Base-by-base conservation (phyloP, 2,888 invertebrate genomes). In the Eilema caniola region DNA sequence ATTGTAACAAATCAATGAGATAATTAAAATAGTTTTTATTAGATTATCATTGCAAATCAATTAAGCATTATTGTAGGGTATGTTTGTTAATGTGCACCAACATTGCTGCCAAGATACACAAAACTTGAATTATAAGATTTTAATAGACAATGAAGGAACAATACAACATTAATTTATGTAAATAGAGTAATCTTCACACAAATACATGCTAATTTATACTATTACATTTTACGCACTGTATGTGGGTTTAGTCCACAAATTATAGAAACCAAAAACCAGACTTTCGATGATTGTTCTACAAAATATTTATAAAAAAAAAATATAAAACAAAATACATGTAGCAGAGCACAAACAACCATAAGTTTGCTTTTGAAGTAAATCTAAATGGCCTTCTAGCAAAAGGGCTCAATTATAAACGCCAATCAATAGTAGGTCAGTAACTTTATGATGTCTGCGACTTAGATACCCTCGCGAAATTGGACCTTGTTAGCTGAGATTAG, bases 401-500 rank as follows among this genome's bases (percentile, higher is more conserved):
- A 82, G 76, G 82, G 75, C 76, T 80, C 33, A 37, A 64, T 72
- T 75, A 76, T 82, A 78, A 77, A 75, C 69, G 66, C 70, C 72
- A 64, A 81, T 81, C 75, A 78, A 81, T 82, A 81, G 83, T 83
- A 83, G 82, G 82, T 81, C 80, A 81, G 75, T 78, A 79, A 78
- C 72, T 76, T 73, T 47, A 73, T 69, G 77, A 67, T 59, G 71
- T 72, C 73, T 78, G 75, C 68, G 59, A 73, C 72, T 77, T 78
- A 80, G 75, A 75, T 79, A 72, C 74, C 76, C 70, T 76, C 77
- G 77, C 80, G 73, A 79, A 83, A 83, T 80, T 84, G 81, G 83
- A 85, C 86, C 88, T 87, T 85, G 86, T 78, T 85, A 84, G 73
- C 78, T 72, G 66, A 82, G 86, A 91, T 91, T 91, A 91, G 91